Evolutionary conservation across 1,140 invertebrate species (phyloP), one percentile per base, ranked within the genome.

Genomic region (Sinella curviseta): DNA sequence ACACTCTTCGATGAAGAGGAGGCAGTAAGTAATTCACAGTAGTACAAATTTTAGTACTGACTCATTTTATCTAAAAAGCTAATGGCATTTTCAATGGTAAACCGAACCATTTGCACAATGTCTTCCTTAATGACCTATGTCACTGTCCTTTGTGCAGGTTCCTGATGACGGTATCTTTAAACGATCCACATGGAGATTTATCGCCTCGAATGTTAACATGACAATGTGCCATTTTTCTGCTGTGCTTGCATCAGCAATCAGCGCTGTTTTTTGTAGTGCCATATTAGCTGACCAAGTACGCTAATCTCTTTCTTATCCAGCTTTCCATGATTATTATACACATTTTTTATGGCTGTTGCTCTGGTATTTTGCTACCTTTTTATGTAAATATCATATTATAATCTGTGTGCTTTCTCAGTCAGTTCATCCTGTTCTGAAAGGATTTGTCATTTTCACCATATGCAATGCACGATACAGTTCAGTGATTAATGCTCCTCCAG

Each of bases 401-500:
- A 14, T 60, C 24, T 26, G 34, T 54, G 20, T 30, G 17, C 70
- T 34, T 30, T 16, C 33, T 17, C 35, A 77, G 77, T 12, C 1
- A 30, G 67, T 78, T 30, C 60, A 78, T 17, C 76, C 48, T 17
- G 28, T 77, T 24, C 74, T 81, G 1, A 67, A 76, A 73, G 67
- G 34, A 26, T 28, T 81, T 28, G 78, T 31, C 26, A 73, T 83
- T 20, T 83, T 79, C 33, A 54, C 80, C n/a, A 20, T 81, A n/a
- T 83, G 80, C 74, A 78, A 73, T 35, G 76, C 77, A 24, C 26
- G 80, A 31, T 83, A 81, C 75, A 81, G 80, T 30, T 65, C 80
- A 48, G 60, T 83, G 1, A 80, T 81, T 20, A 75, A 80, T 48
- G 1, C 67, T 14, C 35, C 82, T 30, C 73, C 78, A 16, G 82